phyloP scores from a whole-genome alignment of 2,888 invertebrate genomes.

The Aphodius granarius region DNA sequence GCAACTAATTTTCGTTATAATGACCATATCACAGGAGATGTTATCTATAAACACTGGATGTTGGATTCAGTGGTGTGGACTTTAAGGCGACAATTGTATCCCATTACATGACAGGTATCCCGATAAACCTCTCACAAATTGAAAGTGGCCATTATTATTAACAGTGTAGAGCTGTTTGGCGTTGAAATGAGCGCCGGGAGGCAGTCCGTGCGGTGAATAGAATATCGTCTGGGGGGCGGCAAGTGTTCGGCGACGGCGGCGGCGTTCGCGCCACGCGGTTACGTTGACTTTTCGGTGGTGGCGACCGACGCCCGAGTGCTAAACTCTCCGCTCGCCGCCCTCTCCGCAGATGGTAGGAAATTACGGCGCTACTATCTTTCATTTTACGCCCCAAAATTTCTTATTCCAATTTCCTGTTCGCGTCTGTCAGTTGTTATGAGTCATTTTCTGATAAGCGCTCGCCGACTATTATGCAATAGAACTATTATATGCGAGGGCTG shows the following conservation, averaged over 20 bases:
- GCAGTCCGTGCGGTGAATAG: slow-evolving; percentile 46
- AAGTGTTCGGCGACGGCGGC: neutral
- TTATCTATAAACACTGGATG: neutral
- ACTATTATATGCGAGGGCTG: slow-evolving; percentile 56
- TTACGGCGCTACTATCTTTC: slow-evolving; percentile 76
- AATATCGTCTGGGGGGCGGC: slow-evolving; percentile 38
- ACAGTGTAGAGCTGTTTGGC: slow-evolving; percentile 36
- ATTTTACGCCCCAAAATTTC: slow-evolving; percentile 78
- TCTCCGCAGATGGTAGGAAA: slow-evolving; percentile 60
- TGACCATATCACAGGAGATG: neutral
- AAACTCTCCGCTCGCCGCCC: slow-evolving; percentile 14
- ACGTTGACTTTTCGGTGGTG: slow-evolving; percentile 40
- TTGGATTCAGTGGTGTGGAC: neutral
- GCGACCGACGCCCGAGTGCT: slow-evolving; percentile 21
- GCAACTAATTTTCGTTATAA: neutral
- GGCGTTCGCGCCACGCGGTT: slow-evolving; percentile 3
- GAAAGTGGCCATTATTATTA: slow-evolving; percentile 11
- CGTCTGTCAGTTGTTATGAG: slow-evolving; percentile 67
- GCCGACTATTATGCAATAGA: slow-evolving; percentile 56
- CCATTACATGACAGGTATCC: neutral
- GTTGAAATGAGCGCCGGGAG: slow-evolving; percentile 16
- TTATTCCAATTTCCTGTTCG: slow-evolving; percentile 71
- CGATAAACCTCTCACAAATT: neutral
- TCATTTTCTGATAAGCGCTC: slow-evolving; percentile 70
- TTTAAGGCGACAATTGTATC: neutral